Percentiles rank a stretch among this genome's conserved stretches.
phyloP scores from a whole-genome alignment of 2,113 vertebrate genomes.

The Sinosuthora webbiana region DNA sequence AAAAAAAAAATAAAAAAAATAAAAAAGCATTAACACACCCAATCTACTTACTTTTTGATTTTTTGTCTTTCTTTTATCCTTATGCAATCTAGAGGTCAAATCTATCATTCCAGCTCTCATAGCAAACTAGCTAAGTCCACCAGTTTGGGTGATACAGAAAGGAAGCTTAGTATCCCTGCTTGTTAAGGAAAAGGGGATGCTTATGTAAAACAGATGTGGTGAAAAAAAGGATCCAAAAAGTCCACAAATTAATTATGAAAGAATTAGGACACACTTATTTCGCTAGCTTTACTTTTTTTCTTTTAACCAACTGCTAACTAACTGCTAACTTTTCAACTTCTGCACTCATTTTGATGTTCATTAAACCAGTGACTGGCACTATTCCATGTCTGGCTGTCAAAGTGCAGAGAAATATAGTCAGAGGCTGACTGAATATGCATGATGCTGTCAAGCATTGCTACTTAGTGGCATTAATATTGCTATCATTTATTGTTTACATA shows the following conservation, averaged over 20 bases:
- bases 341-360: background rate
- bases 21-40: background rate
- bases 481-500: constrained; percentile 73
- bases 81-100: background rate
- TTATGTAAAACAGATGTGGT: background rate
- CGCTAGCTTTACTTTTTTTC: background rate
- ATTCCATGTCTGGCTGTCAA: constrained; percentile 7
- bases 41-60: background rate
- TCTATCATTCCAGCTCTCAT: background rate
- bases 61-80: background rate
- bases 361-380: constrained; percentile 11
- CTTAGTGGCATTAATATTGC: constrained; percentile 43
- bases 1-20: too few relatives aligned
- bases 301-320: background rate
- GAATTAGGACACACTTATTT: background rate
- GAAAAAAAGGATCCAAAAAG: background rate
- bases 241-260: background rate
- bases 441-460: constrained; percentile 5
- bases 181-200: background rate
- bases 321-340: background rate
- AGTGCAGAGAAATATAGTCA: constrained; percentile 26
- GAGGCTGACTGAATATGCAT: background rate
- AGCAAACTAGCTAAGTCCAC: background rate
- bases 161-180: background rate
- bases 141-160: background rate